Evolutionary conservation across 2,113 vertebrate species (phyloP).

Genomic region (Protomyctophum bolini): DNA sequence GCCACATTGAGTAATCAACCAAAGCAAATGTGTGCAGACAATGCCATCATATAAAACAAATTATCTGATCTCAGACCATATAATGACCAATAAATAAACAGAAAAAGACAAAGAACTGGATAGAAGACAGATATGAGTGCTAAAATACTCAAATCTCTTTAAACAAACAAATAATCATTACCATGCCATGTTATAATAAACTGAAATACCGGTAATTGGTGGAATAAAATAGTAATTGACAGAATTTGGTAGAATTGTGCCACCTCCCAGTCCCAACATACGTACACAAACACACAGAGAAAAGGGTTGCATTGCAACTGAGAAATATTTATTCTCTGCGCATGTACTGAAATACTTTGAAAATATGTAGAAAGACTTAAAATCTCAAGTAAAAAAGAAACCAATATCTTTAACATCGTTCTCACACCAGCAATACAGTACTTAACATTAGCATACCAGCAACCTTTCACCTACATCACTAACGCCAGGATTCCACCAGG

Average conservation of each 20-base stretch:
- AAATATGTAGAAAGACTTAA: constrained; percentile 56
- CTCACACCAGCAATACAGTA: constrained; percentile 9
- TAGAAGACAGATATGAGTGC: not conserved
- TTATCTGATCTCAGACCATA: constrained; percentile 16
- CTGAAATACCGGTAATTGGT: not conserved
- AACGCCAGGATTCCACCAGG: no score
- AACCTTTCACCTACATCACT: not conserved
- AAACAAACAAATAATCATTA: not conserved
- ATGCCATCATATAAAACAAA: constrained; percentile 29
- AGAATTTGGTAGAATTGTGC: not conserved
- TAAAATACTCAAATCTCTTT: not conserved
- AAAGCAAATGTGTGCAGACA: constrained; percentile 62
- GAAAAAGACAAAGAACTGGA: constrained; percentile 14
- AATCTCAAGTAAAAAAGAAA: constrained; percentile 46
- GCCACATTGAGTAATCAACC: constrained; percentile 60
- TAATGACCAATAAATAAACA: constrained; percentile 23
- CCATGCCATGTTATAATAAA: not conserved
- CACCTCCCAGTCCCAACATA: not conserved
- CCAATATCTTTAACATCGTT: constrained; percentile 15
- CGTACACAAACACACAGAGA: constrained; percentile 29
- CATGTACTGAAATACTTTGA: constrained; percentile 55
- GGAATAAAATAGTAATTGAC: not conserved
- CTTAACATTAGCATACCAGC: constrained; percentile 24
- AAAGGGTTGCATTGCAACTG: constrained; percentile 44
- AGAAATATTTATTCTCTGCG: constrained; percentile 69